Evolutionary conservation across 2,888 invertebrate genomes (phyloP), one percentile per base, ranked within the genome.

Genomic region (Pachydiplax longipennis): DNA sequence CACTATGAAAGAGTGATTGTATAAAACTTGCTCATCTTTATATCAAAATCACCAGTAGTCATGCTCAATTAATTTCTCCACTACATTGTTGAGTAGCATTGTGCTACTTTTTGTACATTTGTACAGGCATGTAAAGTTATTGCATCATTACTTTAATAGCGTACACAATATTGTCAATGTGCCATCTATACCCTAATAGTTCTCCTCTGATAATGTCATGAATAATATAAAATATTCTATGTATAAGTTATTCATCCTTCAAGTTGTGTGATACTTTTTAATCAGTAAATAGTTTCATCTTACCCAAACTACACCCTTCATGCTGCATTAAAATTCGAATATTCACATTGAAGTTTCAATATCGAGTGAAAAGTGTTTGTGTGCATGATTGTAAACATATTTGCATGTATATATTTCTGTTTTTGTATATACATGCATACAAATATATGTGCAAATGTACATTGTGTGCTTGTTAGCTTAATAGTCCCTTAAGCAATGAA

Each of bases 41-140:
- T 61, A 37, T 61, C 61, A 61, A 61, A 65, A 61, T 87, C 61
- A 37, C 87, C 58, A 31, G n/a, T 87, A 61, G 61, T 61, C 31
- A 31, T 87, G 61, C 87, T 87, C 87, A 87, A 65, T 37, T 65
- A 61, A 61, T 37, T 40, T 87, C 40, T 87, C 87, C 61, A 37
- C 87, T 87, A 37, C 35, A 65, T 61, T 87, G 37, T 61, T 37
- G 61, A 61, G 37, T 35, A 61, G 31, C 3, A 10, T 15, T 73
- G 4, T 73, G 73, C 31, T 73, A 31, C 31, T 18, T 73, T 73
- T 73, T 73, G 73, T 73, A 73, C 58, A 87, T 37, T 37, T 87
- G 87, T 87, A 87, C 87, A 87, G 61, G 61, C 37, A 61, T 87
- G 61, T 61, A 87, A 83, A 87, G 87, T 87, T 61, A 87, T 61